Conservation (phyloP, 2,888 invertebrate species). For the Rhamphomyia laevipes region DNA sequence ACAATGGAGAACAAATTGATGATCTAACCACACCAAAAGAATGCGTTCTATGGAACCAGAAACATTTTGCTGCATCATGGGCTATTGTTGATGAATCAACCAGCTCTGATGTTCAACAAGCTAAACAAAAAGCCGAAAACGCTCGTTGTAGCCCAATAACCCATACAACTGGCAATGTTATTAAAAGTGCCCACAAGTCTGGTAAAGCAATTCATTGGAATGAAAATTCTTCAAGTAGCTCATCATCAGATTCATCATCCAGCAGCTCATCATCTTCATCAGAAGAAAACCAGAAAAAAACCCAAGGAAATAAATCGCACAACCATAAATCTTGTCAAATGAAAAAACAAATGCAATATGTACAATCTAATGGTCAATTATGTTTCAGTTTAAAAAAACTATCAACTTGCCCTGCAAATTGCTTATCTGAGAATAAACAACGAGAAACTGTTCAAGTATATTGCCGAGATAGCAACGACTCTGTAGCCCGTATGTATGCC, state of each 20-base stretch:
- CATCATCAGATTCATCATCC: conserved; percentile 12
- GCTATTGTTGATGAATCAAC: conserved; percentile 40
- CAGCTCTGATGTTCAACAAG: conserved; percentile 37
- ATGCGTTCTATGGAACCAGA: conserved; percentile 41
- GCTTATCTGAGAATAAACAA: conserved; percentile 32
- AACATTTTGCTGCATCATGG: conserved; percentile 46
- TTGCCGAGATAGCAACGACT: conserved; percentile 28
- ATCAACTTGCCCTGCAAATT: conserved; percentile 43
- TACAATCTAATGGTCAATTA: conserved; percentile 41
- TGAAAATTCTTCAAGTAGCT: conserved; percentile 4
- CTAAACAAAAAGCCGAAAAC: conserved; percentile 35
- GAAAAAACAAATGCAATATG: conserved; percentile 41
- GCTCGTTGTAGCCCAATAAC: conserved; percentile 32
- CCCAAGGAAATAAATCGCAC: neutral
- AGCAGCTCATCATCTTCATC: conserved; percentile 13
- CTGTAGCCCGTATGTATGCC: conserved; percentile 19
- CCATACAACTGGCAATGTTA: conserved; percentile 33
- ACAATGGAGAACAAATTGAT: conserved; percentile 45
- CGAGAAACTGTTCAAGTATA: conserved; percentile 31
- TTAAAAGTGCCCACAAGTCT: conserved; percentile 32
- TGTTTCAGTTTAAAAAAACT: conserved; percentile 50
- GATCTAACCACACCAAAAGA: conserved; percentile 49
- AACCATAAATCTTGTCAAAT: conserved; percentile 18
- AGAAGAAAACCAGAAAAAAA: neutral
- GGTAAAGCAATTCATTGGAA: neutral